Evolutionary conservation across 2,888 invertebrate species (phyloP), one percentile per base, ranked within the genome.

Genomic region (Diaprepes abbreviatus): DNA sequence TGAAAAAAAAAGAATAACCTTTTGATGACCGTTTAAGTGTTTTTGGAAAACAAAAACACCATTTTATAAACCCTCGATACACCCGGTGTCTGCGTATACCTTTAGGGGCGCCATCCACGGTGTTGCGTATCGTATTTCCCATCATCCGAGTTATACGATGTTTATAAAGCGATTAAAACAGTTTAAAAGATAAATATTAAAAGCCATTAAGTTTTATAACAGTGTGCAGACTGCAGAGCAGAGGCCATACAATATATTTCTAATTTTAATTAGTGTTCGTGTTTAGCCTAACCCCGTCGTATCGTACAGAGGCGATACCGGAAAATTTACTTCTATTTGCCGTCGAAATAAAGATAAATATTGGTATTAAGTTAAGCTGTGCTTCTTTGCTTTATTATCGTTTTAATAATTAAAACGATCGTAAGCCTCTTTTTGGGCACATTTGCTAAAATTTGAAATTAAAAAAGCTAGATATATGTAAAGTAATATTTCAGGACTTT

Each of bases 151-250:
- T 66, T 71, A 66, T 66, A 71, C 71, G 66, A 66, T 76, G 77
- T 78, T 78, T 78, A 77, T 76, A 74, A 73, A 76, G 75, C 77
- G 76, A 76, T 78, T 77, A 77, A 77, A 75, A 66, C 75, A 71
- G 76, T 76, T 76, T 73, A 63, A 73, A 78, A 78, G 78, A 77
- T 78, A 78, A 78, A 78, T 77, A 78, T 77, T 78, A 77, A 76
- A 76, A 75, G 74, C 74, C 74, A 75, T 76, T 75, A 76, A 74
- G 76, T 76, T 75, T 76, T 75, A 71, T 71, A 70, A 77, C 76
- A 75, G 74, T 75, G 70, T 74, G 74, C 77, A 76, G 75, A 73
- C 71, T 60, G 50, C 67, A 50, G 63, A 33, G 45, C 55, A 52
- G 43, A 60, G 36, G 59, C 69, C 43, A 58, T 43, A 59, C 58